These are phyloP conservation scores for Gallirallus australis DNA, from an alignment of 2,797 vertebrate species.

Conservation along the genomic window DNA sequence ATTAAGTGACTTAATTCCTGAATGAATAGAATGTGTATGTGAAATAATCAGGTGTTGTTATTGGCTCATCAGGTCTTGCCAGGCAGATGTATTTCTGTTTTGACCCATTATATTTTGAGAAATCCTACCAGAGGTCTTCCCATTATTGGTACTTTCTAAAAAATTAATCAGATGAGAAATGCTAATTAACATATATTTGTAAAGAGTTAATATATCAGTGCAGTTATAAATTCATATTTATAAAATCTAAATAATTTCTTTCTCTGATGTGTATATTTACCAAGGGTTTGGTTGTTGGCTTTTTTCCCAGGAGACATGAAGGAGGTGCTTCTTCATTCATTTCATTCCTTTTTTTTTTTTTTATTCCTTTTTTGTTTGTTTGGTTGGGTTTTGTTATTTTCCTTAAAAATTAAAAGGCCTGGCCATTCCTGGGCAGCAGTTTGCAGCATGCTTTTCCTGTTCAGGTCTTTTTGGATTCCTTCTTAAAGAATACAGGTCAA, in stretches of 20 bases:
- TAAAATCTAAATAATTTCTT: neutral
- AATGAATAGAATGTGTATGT: slow-evolving; percentile 14
- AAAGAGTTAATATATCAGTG: neutral
- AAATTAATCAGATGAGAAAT: neutral
- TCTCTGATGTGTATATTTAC: neutral
- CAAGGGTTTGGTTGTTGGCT: neutral
- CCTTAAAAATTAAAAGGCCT: slow-evolving; percentile 5
- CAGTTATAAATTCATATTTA: neutral
- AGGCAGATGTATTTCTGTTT: slow-evolving; percentile 39
- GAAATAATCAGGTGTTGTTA: neutral
- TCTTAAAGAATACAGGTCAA: slow-evolving; percentile 12
- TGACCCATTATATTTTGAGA: slow-evolving; percentile 9
- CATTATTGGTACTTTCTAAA: neutral
- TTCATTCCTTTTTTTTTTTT: neutral
- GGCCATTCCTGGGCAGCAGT: neutral
- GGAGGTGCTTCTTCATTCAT: neutral
- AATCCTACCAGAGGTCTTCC: neutral
- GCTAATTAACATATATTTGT: neutral
- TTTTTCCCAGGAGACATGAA: neutral
- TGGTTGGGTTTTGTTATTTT: neutral
- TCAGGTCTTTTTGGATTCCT: slow-evolving; percentile 11
- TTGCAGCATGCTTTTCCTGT: neutral
- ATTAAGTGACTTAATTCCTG: slow-evolving; percentile 15
- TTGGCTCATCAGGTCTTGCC: slow-evolving; percentile 26
- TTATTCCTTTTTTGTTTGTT: no score